Evolutionary conservation across 2,113 vertebrate species (phyloP), one percentile per base, ranked within the genome.

Genomic region (Trichechus manatus): DNA sequence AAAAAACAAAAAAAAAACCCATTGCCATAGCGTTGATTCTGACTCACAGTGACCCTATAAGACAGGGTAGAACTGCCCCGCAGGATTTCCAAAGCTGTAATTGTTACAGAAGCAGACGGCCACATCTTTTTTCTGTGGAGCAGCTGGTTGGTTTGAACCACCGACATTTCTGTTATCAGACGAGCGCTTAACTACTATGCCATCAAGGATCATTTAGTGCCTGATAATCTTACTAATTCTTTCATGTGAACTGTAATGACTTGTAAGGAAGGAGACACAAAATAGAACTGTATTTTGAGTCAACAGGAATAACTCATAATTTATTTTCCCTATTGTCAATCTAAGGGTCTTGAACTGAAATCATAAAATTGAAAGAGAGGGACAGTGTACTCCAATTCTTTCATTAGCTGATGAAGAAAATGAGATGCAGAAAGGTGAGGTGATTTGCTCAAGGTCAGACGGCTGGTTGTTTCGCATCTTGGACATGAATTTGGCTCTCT

Each of bases 251-350:
- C 25, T 61, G 2, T 47, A 79, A 56, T 36, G 23, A 89, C 61
- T 25, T 61, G 2, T 47, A 63, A 70, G 63, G 61, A 82, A 66
- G 68, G 44, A 74, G 50, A 70, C 22, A 83, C 53, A 74, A 82
- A 97, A 74, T 27, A 79, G 61, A 93, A 27, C 39, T 79, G 10
- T 29, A 86, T 53, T 84, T 72, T 81, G 25, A 82, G 39, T 84
- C 9, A 88, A 25, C 23, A 86, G 27, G 17, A 64, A 6, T 66
- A 63, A 92, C 5, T 82, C 31, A 42, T 31, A 44, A 72, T 50
- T 83, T 59, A 44, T 72, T 75, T 87, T 59, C 50, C n/a, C 44
- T 82, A 31, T 66, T 78, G 20, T 86, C 79, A 82, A 10, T 47
- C 29, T 74, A 56, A 31, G 5, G 33, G 44, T 91, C 61, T 15